Percentiles rank a stretch among this genome's conserved stretches.
Evolutionary conservation across 2,888 invertebrate genomes (phyloP).

Genomic region (Lottia scabra): DNA sequence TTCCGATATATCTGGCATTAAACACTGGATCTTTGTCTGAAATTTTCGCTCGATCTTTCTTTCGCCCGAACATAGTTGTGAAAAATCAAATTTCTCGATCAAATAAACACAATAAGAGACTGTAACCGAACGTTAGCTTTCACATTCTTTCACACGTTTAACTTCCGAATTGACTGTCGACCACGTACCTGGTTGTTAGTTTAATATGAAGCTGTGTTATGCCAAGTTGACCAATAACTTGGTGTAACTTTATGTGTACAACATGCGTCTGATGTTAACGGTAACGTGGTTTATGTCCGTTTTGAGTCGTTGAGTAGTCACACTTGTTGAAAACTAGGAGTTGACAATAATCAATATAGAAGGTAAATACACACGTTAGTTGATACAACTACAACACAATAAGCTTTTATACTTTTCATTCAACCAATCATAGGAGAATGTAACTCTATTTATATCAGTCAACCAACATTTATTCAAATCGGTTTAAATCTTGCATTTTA

Average conservation of each 20-base stretch:
- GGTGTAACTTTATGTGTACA: not conserved
- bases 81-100: not conserved
- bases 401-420: too few species aligned
- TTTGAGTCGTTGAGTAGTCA: not conserved
- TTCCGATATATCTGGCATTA: slow-evolving; percentile 54
- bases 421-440: too few species aligned
- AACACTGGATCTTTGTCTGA: slow-evolving; percentile 58
- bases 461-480: too few species aligned
- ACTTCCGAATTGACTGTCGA: too few species aligned
- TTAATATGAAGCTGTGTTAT: not conserved
- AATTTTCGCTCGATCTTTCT: slow-evolving; percentile 53
- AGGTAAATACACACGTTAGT: not conserved
- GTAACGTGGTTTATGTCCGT: not conserved
- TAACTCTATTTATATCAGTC: too few species aligned
- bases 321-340: not conserved
- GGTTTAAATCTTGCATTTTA: too few species aligned
- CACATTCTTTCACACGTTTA: not conserved
- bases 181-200: too few species aligned
- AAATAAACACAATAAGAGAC: not conserved
- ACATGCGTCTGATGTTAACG: not conserved
- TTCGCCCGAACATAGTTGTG: slow-evolving; percentile 45
- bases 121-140: not conserved
- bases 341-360: not conserved
- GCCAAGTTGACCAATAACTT: not conserved
- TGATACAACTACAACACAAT: too few species aligned